These are phyloP conservation scores for Oreotrochilus melanogaster DNA, from an alignment of 2,113 vertebrate species.

Conservation along the genomic window DNA sequence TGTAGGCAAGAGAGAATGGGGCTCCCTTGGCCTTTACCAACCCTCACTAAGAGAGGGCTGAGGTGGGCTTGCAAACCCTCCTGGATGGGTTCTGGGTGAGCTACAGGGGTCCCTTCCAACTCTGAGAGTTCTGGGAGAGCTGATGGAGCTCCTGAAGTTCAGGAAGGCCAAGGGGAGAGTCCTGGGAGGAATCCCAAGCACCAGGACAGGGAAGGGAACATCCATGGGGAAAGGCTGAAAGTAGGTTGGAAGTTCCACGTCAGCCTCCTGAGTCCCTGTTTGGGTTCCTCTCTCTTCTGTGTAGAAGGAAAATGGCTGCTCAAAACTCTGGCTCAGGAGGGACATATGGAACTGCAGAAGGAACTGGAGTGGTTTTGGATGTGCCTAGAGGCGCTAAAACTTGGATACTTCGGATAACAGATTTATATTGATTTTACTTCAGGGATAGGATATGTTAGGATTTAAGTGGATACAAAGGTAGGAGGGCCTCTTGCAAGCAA, in stretches of 20 bases:
- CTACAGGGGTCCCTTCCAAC: no score
- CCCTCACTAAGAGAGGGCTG: not conserved
- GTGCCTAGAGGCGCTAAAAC: not conserved
- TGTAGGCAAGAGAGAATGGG: not conserved
- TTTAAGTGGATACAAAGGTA: not conserved
- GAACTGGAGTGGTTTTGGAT: not conserved
- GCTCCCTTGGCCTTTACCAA: not conserved
- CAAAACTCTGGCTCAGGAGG: not conserved
- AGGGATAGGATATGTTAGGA: not conserved
- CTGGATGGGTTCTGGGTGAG: no score
- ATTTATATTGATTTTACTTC: not conserved
- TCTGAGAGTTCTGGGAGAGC: no score
- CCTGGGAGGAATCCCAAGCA: no score
- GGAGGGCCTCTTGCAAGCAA: not conserved
- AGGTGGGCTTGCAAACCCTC: not conserved
- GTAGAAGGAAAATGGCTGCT: not conserved
- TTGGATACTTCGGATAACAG: not conserved
- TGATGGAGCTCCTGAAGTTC: no score
- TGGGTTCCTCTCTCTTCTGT: not conserved
- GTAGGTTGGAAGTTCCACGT: no score
- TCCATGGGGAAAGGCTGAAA: no score
- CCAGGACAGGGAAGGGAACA: no score
- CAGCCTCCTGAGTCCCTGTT: not conserved
- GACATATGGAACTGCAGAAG: not conserved
- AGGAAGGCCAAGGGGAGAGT: no score